These are phyloP conservation scores for Protonibea diacanthus DNA, from an alignment of 2,797 vertebrate species.

Conservation along the genomic window DNA sequence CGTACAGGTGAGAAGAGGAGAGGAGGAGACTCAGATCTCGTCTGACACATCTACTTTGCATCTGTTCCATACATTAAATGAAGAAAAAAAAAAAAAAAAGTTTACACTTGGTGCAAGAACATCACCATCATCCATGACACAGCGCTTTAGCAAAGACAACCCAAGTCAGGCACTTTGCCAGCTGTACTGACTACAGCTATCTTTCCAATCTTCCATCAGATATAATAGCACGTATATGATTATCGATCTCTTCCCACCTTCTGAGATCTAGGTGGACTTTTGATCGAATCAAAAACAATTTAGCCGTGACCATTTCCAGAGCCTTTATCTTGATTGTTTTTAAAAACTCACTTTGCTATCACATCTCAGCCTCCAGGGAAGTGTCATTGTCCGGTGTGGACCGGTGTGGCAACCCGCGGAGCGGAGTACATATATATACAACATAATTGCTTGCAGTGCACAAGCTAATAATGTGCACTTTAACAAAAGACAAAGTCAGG, in stretches of 20 bases:
- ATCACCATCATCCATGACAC: conserved; percentile 3
- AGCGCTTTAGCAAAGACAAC: conserved; percentile 21
- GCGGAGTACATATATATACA: conserved; percentile 31
- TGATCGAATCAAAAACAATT: conserved; percentile 54
- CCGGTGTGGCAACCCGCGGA: conserved; percentile 34
- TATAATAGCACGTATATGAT: conserved; percentile 55
- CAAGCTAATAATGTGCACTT: conserved; percentile 64
- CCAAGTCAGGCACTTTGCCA: conserved; percentile 25
- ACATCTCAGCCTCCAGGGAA: conserved; percentile 22
- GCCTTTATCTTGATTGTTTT: conserved; percentile 36
- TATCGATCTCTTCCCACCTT: conserved; percentile 52
- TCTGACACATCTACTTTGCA: not conserved
- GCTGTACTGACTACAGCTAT: conserved; percentile 36
- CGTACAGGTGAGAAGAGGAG: too few species aligned
- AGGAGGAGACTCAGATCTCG: not conserved
- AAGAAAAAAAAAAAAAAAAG: not conserved
- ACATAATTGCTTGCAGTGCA: conserved; percentile 47
- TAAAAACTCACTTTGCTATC: conserved; percentile 32
- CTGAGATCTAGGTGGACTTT: conserved; percentile 37
- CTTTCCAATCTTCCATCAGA: conserved; percentile 25
- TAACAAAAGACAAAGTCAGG: conserved; percentile 18
- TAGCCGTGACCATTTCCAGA: conserved; percentile 27
- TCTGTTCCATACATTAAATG: too few species aligned
- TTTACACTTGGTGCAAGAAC: not conserved
- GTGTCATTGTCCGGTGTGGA: conserved; percentile 39